These are phyloP conservation scores for Actenoides hombroni DNA, from an alignment of 2,113 vertebrate genomes.

Conservation along the genomic window DNA sequence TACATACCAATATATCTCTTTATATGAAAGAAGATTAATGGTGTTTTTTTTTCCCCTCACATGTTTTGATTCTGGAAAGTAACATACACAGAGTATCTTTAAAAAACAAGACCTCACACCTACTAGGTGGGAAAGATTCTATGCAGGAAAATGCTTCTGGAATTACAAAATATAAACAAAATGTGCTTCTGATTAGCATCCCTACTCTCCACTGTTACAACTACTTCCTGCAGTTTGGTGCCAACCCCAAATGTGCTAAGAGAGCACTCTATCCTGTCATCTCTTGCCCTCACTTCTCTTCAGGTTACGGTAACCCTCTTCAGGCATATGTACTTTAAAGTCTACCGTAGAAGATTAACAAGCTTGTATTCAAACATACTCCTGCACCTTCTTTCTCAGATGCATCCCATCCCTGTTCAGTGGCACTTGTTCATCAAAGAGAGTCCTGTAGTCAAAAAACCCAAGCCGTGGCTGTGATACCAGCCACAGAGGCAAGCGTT, in stretches of 20 bases:
- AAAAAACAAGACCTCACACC: not conserved
- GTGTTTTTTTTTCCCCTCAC: fast-evolving
- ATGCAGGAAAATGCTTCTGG: not conserved
- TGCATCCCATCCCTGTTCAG: not conserved
- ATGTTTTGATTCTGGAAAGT: not conserved
- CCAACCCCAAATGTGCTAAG: not conserved
- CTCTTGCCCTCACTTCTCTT: not conserved
- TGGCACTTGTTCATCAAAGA: not conserved
- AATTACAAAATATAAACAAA: not conserved
- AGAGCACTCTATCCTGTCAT: not conserved
- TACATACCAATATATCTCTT: not conserved
- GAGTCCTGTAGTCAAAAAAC: not conserved
- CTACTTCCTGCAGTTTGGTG: not conserved
- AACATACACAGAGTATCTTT: not conserved
- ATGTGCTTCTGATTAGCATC: not conserved
- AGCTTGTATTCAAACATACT: not conserved
- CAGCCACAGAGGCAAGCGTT: not conserved
- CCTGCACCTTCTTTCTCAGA: not conserved
- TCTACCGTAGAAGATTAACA: not conserved
- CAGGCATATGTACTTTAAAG: not conserved
- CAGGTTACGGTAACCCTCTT: not conserved
- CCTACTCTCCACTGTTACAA: not conserved
- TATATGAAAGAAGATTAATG: not conserved
- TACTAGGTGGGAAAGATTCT: not conserved
- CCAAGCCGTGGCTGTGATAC: not conserved